A percentile compares a stretch with the other conserved stretches of the same genome.
Evolutionary conservation across 2,113 vertebrate genomes (phyloP).

Genomic region (Spea bombifrons): DNA sequence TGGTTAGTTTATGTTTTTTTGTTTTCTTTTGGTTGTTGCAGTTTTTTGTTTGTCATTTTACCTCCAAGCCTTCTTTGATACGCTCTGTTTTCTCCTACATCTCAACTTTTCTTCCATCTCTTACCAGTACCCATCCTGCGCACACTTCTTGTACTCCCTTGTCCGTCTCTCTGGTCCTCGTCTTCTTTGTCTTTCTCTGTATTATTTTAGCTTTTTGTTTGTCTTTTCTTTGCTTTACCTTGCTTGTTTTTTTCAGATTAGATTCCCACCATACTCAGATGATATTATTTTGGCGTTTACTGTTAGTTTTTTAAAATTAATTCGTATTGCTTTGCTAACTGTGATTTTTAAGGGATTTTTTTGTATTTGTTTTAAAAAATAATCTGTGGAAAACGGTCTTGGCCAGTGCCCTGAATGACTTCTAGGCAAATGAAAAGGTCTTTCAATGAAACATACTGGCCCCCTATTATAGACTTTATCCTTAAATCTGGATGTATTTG

Average conservation of each 20-base stretch:
- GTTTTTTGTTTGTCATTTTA: constrained; percentile 26
- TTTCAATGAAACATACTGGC: too few species aligned
- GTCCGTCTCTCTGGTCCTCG: neutral
- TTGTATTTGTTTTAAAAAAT: too few species aligned
- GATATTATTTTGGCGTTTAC: constrained; percentile 19
- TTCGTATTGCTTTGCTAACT: constrained; percentile 22
- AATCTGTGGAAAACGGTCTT: too few species aligned
- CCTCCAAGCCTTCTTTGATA: constrained; percentile 31
- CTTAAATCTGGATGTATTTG: too few species aligned
- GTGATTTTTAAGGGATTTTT: neutral
- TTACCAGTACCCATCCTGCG: too few species aligned
- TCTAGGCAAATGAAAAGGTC: too few species aligned
- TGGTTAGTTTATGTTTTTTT: constrained; percentile 79
- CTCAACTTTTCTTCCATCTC: too few species aligned
- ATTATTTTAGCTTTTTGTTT: neutral
- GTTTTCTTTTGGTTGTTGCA: constrained; percentile 58
- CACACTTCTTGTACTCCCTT: too few species aligned
- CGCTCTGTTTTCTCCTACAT: neutral
- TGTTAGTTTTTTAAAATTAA: neutral
- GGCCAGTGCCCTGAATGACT: too few species aligned
- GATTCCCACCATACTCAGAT: constrained; percentile 16
- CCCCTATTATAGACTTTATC: too few species aligned
- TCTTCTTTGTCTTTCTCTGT: neutral
- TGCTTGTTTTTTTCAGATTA: constrained; percentile 24
- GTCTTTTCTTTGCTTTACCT: constrained; percentile 18